Base-by-base conservation (phyloP, 2,888 invertebrate species). In the Diploptera punctata region DNA sequence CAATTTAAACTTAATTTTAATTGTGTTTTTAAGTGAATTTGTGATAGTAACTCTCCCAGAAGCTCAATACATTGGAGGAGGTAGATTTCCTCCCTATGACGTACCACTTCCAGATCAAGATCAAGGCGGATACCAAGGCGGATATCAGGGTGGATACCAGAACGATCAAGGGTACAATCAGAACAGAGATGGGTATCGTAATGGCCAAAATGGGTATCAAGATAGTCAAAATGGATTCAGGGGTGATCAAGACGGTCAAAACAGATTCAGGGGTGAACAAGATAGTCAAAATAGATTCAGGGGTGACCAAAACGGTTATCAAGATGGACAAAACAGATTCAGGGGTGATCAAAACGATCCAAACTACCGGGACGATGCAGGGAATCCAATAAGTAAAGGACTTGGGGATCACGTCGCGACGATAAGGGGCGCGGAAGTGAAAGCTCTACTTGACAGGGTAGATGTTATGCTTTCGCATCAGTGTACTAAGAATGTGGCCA, bases 401-500 rank as follows among this genome's bases (percentile, higher is more conserved):
- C 26, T 31, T 21, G 49, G 29, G 3, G 47, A 61, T 18, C 26
- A 57, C 16, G 29, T 60, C 13, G 10, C 52, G 0, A 38, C 65
- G 26, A 38, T 73, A 19, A 38, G 73, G 16, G 31, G 68, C 26
- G 47, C 47, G 54, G 86, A 86, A 78, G 79, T 87, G 0, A 83
- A 87, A 74, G 86, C 88, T 75, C 86, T 92, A 52, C 81, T 94
- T 75, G 86, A 89, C 54, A 90, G 91, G 74, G 86, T 93, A 29
- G 94, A 94, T 80, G 87, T 90, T 33, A 89, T 91, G 79, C 90
- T 93, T 10, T 91, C 93, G 0, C 89, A 91, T 80, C 91, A 93
- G 81, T 95, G 94, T 79, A 93, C 93, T 0, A 90, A 90, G 67
- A 94, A 94, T 81, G 94, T 95, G n/a, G 91, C 89, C 0, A 93